Conservation (phyloP, 2,797 vertebrate species). For the Cottoperca gobio region DNA sequence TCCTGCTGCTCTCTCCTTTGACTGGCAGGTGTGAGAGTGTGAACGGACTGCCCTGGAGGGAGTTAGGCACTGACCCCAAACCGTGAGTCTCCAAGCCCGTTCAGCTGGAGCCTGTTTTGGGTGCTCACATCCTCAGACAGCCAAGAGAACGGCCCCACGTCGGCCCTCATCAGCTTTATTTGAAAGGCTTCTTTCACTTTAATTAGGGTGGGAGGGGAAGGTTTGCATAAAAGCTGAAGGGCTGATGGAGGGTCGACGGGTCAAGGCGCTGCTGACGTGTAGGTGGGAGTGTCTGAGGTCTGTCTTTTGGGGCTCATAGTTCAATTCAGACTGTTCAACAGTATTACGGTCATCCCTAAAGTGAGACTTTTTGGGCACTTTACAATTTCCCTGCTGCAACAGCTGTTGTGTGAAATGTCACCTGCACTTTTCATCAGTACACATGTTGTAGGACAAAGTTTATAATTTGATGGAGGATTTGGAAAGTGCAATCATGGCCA, state of each 20-base stretch:
- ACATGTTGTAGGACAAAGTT: slow-evolving; percentile 43
- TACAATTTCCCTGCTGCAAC: not conserved
- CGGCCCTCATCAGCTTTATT: slow-evolving; percentile 78
- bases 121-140: slow-evolving; percentile 61
- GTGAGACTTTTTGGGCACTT: slow-evolving; percentile 20
- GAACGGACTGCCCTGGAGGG: slow-evolving; percentile 84
- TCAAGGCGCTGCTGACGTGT: slow-evolving; percentile 44
- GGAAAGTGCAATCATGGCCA: slow-evolving; percentile 62
- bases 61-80: slow-evolving; percentile 92
- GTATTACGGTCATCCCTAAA: slow-evolving; percentile 44
- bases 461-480: slow-evolving; percentile 68
- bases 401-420: slow-evolving; percentile 49
- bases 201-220: slow-evolving; percentile 63
- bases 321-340: slow-evolving; percentile 64
- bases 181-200: slow-evolving; percentile 71
- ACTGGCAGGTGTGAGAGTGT: slow-evolving; percentile 90
- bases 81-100: slow-evolving; percentile 81
- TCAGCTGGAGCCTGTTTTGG: slow-evolving; percentile 44
- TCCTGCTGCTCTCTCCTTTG: slow-evolving; percentile 84
- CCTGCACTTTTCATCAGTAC: slow-evolving; percentile 20
- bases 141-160: slow-evolving; percentile 56
- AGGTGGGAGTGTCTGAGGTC: slow-evolving; percentile 47
- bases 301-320: slow-evolving; percentile 55
- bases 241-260: slow-evolving; percentile 20
- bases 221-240: slow-evolving; percentile 35